Evolutionary conservation across 2,797 vertebrate genomes (phyloP), one percentile per base, ranked within the genome.

Genomic region (Schizopygopsis malacanthus): DNA sequence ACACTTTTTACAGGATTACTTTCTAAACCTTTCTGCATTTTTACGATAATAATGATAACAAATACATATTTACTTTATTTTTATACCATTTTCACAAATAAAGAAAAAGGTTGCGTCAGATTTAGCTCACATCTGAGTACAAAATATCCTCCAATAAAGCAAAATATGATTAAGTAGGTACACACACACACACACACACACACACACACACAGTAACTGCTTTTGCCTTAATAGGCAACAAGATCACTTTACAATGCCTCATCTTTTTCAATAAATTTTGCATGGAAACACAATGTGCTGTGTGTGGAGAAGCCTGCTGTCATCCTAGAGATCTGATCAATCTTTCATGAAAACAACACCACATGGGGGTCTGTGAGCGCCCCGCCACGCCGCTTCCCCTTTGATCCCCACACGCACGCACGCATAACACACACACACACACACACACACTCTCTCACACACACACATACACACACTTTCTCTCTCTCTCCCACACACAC

Each of bases 341-440:
- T 99, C 96, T 98, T 99, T 99, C 97, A 99, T 99, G 97, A 96
- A 95, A 95, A 98, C 97, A 98, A 96, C 97, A 98, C 95, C 95
- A 93, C 97, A 94, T 95, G 93, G 95, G 93, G 95, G 94, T 94
- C 96, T 96, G 97, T 97, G 97, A 97, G 95, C 95, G 96, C 96
- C 84, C 95, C 93, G 95, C 96, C 95, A 95, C 94, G 95, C 94
- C 94, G 91, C 94, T 96, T 85, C 94, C 89, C 92, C 96, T 98
- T 97, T 98, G 96, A 98, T 98, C 97, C 94, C 95, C 92, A n/a
- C 54, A 8, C 52, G 2, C 16, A 6, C 50, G 16, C 52, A 61
- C n/a, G 28, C 28, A 28, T 28, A 28, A 28, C n/a, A n/a, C n/a
- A 28, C 28, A 28, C 28, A 28, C 28, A 28, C 28, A 28, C 28